Base-by-base conservation (phyloP, 2,113 vertebrate genomes). In the Poeciliopsis turrubarensis region DNA sequence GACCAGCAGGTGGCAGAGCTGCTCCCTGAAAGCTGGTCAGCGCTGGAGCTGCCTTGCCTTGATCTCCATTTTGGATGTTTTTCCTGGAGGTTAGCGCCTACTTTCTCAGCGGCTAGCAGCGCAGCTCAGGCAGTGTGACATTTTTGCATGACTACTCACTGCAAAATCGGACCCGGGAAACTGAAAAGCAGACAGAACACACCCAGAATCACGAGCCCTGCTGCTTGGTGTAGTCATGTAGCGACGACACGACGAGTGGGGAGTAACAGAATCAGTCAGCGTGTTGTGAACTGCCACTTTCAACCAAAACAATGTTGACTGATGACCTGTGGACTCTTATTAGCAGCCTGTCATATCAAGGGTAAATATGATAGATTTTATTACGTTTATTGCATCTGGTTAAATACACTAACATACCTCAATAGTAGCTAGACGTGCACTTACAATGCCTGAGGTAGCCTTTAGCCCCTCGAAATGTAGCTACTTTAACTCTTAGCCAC, bases 21-120 rank as follows among this genome's bases (percentile, higher is more conserved):
- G 85, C 77, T 7, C 9, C 75, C 68, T 72, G 87, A 86, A 87
- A 89, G 86, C 84, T 87, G 80, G 25, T 65, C 81, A 44, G 27
- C 62, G 84, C 60, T 37, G 68, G 87, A 68, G 75, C 73, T 89
- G 76, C 65, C 82, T 81, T 15, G 34, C 76, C 68, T 63, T 39
- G 87, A 90, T 94, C 94, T 95, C 95, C 94, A 95, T 95, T 95
- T 95, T 95, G 94, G 93, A 90, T 93, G 90, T 93, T 94, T 94
- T 95, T 89, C 90, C 90, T 91, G 81, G 83, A 92, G 89, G 93
- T 94, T 89, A 93, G 92, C 90, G 84, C 89, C 82, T 91, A 86
- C 92, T 93, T 90, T 86, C 75, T 80, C 84, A 82, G 86, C 80
- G 83, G 86, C 80, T 71, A 87, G 90, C 79, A 80, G 79, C 60